Conservation (phyloP, 92 coral and sea anemone species). For the Chrysogorgia sp. region DNA sequence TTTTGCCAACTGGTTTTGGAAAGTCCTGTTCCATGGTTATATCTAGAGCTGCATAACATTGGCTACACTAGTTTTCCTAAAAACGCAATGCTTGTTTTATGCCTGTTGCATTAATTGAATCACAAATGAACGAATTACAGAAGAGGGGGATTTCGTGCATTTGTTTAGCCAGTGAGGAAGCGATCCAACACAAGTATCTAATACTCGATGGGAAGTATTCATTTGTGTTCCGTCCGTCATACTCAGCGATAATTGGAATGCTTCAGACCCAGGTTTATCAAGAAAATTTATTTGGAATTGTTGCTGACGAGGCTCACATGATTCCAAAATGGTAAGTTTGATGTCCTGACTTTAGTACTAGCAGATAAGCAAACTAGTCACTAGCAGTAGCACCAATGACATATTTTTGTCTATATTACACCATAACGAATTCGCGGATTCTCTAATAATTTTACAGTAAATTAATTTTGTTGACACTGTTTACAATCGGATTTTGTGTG, state of each 20-base stretch:
- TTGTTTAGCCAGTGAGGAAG: conserved; percentile 5
- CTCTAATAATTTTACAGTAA: no score
- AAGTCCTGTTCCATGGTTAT: no score
- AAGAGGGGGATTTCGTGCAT: conserved; percentile 9
- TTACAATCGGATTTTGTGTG: neutral
- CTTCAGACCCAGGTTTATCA: conserved; percentile 54
- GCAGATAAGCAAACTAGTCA: no score
- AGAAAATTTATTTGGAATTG: conserved; percentile 52
- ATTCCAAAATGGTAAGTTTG: conserved; percentile 66
- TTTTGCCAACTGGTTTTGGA: no score
- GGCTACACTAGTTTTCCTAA: conserved; percentile 13
- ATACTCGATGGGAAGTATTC: conserved; percentile 51
- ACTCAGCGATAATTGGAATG: conserved; percentile 13
- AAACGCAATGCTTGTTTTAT: neutral
- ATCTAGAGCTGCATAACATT: no score
- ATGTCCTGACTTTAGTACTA: neutral
- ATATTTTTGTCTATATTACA: no score
- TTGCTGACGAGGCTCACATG: conserved; percentile 69
- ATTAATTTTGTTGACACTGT: no score
- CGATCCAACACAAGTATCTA: conserved; percentile 27
- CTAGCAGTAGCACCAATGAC: no score
- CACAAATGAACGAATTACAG: conserved; percentile 2
- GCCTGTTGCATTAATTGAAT: conserved; percentile 21
- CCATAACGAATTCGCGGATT: no score
- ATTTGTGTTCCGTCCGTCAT: conserved; percentile 34